A percentile compares a stretch with the other conserved stretches of the same genome.
phyloP scores from a whole-genome alignment of 1,140 invertebrate genomes.

The Neomicropteryx cornuta region DNA sequence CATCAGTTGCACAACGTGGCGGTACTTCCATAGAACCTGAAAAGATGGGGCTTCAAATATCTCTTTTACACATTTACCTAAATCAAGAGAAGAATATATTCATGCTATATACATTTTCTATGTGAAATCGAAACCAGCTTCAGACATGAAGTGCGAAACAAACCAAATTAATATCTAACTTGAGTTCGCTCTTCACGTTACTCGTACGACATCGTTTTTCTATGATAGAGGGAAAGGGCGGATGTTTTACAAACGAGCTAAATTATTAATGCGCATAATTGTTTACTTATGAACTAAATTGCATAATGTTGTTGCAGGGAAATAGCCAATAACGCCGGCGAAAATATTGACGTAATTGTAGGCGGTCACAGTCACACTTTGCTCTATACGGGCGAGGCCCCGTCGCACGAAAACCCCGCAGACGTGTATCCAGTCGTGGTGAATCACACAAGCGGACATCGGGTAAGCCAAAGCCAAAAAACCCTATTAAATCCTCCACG shows the following conservation, averaged over 20 bases:
- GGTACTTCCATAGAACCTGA: too few species aligned
- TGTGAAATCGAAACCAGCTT: too few species aligned
- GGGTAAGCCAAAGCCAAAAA: conserved; percentile 17
- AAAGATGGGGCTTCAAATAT: too few species aligned
- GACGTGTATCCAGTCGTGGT: conserved; percentile 59
- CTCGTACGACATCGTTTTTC: not conserved
- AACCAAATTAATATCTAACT: not conserved
- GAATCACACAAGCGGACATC: conserved; percentile 38
- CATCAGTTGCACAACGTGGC: too few species aligned
- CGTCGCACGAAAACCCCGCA: conserved; percentile 42
- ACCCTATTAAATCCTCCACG: conserved; percentile 9
- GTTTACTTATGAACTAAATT: conserved; percentile 2
- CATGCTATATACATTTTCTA: too few species aligned
- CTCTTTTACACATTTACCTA: too few species aligned
- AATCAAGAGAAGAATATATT: too few species aligned
- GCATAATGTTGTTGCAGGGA: conserved; percentile 21
- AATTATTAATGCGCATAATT: conserved; percentile 10
- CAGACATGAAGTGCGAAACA: too few species aligned
- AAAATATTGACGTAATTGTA: conserved; percentile 67
- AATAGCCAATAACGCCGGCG: conserved; percentile 51
- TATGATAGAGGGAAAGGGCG: not conserved
- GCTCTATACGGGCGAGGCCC: conserved; percentile 45
- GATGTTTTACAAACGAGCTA: not conserved
- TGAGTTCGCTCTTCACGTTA: not conserved
- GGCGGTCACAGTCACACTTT: conserved; percentile 83